Percentiles rank a stretch among this genome's conserved stretches.
Conservation (phyloP, 2,888 invertebrate genomes). For the Nasonia oneida region DNA sequence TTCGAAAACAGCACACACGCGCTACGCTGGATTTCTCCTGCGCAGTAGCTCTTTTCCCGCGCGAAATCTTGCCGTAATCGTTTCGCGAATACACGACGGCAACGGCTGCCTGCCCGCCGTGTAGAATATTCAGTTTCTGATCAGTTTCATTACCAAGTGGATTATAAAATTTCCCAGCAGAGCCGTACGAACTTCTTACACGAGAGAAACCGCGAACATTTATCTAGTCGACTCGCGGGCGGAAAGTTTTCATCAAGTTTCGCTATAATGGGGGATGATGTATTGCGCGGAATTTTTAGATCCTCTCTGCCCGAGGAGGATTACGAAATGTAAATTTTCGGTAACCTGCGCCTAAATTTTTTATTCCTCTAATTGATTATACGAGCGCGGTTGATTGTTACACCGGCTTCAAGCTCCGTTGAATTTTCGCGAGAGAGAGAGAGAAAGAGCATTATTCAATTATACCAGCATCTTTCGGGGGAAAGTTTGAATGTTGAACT, state of each 20-base stretch:
- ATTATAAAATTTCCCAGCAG: conserved; percentile 37
- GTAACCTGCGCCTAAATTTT: neutral
- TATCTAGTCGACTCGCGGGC: neutral
- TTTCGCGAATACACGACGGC: neutral
- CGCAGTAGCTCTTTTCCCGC: neutral
- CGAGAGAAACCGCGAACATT: neutral
- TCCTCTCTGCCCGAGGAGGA: neutral
- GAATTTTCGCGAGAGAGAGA: neutral
- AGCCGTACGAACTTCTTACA: neutral
- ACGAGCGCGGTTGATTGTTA: neutral
- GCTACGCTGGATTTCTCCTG: neutral
- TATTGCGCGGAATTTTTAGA: conserved; percentile 27
- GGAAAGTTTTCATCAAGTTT: conserved; percentile 43
- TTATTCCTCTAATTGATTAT: neutral
- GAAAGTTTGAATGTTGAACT: neutral
- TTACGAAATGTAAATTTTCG: conserved; percentile 15
- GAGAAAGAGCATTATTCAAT: neutral
- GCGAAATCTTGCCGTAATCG: conserved; percentile 36
- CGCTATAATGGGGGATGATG: neutral
- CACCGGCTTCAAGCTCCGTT: neutral
- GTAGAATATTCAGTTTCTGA: conserved; percentile 39
- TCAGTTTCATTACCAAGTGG: conserved; percentile 36
- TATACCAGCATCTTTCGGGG: neutral
- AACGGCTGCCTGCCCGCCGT: no score
- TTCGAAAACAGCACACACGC: neutral